Conservation (phyloP, 2,888 invertebrate species). For the Phengaris alcon region DNA sequence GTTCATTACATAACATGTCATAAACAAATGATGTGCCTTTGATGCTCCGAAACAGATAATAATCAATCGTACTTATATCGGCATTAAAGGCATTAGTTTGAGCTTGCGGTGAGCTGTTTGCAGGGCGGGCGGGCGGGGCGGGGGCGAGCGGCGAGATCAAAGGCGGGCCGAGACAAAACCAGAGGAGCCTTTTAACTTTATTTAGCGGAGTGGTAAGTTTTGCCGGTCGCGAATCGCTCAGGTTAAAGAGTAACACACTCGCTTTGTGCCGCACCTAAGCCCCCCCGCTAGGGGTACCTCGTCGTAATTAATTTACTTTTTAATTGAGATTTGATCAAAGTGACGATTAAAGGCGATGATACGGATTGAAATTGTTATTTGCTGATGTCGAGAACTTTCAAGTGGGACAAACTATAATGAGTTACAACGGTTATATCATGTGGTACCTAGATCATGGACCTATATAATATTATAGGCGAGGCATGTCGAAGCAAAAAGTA, state of each 20-base stretch:
- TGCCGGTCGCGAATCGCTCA: conserved; percentile 79
- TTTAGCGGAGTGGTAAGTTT: conserved; percentile 80
- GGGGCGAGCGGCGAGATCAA: conserved; percentile 62
- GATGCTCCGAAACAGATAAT: conserved; percentile 59
- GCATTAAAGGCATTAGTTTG: conserved; percentile 76
- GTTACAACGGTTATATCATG: background rate
- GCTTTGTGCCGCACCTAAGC: conserved; percentile 63
- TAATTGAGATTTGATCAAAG: background rate
- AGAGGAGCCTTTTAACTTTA: conserved; percentile 79
- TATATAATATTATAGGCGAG: too few relatives aligned
- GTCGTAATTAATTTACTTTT: conserved; percentile 14
- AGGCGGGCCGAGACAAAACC: conserved; percentile 77
- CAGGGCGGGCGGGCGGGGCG: conserved; percentile 43
- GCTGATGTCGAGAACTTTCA: background rate
- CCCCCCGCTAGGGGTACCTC: conserved; percentile 55
- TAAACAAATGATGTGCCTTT: conserved; percentile 55
- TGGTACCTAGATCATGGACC: too few relatives aligned
- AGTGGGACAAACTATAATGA: background rate
- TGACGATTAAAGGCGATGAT: conserved; percentile 6
- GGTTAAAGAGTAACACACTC: conserved; percentile 80
- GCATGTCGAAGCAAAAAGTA: too few relatives aligned
- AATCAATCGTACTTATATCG: conserved; percentile 71
- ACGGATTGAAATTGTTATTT: background rate
- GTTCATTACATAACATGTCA: background rate
- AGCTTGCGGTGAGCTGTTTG: conserved; percentile 76